phyloP scores from a whole-genome alignment of 2,888 invertebrate species.

The Drosophila antonietae region DNA sequence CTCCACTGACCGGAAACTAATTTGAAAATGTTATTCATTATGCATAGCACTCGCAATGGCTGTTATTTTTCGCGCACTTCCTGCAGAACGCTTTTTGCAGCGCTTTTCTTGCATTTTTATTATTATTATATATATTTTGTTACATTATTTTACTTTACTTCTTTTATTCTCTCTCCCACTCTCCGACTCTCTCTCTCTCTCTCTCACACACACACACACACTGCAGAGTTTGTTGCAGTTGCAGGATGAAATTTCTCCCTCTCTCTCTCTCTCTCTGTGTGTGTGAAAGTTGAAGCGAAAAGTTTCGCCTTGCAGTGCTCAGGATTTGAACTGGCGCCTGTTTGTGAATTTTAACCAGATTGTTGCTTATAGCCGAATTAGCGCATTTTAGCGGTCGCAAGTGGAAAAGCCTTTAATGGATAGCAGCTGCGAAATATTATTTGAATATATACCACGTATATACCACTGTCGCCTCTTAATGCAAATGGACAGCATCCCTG shows the following conservation, averaged over 20 bases:
- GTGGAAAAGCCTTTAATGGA: constrained; percentile 24
- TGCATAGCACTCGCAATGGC: constrained; percentile 64
- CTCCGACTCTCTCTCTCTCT: background rate
- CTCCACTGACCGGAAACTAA: constrained; percentile 80
- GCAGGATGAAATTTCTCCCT: constrained; percentile 6
- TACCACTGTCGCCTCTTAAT: constrained; percentile 2
- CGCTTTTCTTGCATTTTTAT: constrained; percentile 20
- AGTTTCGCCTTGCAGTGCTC: constrained; percentile 43
- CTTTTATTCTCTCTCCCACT: background rate
- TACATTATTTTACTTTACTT: constrained; percentile 6
- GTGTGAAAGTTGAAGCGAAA: constrained; percentile 56
- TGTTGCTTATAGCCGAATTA: constrained; percentile 71
- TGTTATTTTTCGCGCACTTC: constrained; percentile 60
- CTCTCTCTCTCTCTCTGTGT: constrained; percentile 14
- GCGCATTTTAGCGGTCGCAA: constrained; percentile 33
- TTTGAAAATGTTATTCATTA: constrained; percentile 79
- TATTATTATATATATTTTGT: constrained; percentile 15
- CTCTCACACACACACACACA: background rate
- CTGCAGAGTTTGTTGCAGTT: constrained; percentile 35
- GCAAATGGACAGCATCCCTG: constrained; percentile 29
- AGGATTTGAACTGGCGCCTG: constrained; percentile 59
- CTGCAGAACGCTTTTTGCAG: constrained; percentile 48
- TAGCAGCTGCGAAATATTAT: background rate
- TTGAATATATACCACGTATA: constrained; percentile 1
- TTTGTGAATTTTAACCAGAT: constrained; percentile 61